phyloP scores from a whole-genome alignment of 37 sponge, comb jelly and placozoan species.

The Beroe ovata region DNA sequence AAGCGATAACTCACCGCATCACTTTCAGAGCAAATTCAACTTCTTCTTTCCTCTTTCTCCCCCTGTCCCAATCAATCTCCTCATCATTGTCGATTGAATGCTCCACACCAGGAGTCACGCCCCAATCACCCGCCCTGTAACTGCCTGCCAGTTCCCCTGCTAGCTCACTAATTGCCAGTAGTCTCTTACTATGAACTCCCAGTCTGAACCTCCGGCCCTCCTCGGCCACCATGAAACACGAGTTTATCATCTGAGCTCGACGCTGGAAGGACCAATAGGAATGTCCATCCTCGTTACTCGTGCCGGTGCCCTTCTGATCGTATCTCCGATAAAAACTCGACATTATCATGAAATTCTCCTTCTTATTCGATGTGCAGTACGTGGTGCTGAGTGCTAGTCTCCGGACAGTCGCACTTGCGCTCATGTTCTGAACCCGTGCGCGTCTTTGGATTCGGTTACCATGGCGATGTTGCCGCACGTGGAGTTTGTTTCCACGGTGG shows the following conservation, averaged over 20 bases:
- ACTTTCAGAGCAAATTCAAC: too few species aligned
- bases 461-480: background rate
- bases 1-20: too few species aligned
- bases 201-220: background rate
- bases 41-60: background rate
- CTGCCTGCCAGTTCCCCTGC: background rate
- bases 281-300: constrained; percentile 23
- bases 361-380: background rate
- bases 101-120: background rate
- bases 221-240: background rate
- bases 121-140: background rate
- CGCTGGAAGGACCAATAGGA: constrained; percentile 66
- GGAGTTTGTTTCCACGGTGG: background rate
- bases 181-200: constrained; percentile 43
- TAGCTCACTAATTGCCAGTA: constrained; percentile 39
- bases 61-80: too few species aligned
- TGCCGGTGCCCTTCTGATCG: constrained; percentile 65
- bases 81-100: constrained; percentile 56
- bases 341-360: constrained; percentile 23
- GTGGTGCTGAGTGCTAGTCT: background rate
- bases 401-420: background rate
- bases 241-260: constrained; percentile 44
- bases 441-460: background rate
- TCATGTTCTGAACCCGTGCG: background rate
- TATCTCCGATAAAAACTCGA: constrained; percentile 3